phyloP scores from a whole-genome alignment of 2,797 vertebrate genomes.

The Falco berigora region DNA sequence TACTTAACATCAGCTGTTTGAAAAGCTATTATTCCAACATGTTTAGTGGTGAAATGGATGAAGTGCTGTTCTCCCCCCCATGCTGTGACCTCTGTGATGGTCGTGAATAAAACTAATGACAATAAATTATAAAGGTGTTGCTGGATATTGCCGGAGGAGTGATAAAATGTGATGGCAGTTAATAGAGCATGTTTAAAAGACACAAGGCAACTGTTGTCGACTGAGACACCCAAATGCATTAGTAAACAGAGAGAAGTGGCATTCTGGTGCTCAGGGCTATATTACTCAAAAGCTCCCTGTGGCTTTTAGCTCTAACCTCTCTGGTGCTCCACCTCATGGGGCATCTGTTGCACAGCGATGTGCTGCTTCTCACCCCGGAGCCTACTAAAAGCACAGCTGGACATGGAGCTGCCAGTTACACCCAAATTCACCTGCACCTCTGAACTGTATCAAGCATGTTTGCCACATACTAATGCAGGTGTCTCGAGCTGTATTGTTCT shows the following conservation, averaged over 20 bases:
- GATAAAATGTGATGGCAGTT: constrained; percentile 40
- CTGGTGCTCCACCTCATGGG: neutral
- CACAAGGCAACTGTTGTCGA: neutral
- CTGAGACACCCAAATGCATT: neutral
- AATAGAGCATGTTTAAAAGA: constrained; percentile 39
- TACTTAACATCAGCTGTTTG: neutral
- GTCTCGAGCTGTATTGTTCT: neutral
- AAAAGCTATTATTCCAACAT: constrained; percentile 20
- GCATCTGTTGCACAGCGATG: neutral
- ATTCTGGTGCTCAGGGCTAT: neutral
- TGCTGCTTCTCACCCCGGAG: neutral
- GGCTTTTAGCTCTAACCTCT: neutral
- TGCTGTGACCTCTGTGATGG: constrained; percentile 34
- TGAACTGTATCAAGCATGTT: neutral
- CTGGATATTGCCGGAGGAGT: constrained; percentile 28
- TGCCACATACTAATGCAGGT: neutral
- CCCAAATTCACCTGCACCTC: neutral
- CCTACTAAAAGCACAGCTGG: neutral
- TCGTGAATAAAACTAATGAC: constrained; percentile 54
- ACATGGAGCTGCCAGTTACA: neutral
- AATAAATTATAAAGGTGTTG: constrained; percentile 57
- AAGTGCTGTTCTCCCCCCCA: neutral
- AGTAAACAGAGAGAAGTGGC: neutral
- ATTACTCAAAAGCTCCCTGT: neutral
- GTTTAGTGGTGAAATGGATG: neutral